Percentiles rank a stretch among this genome's conserved stretches.
phyloP scores from a whole-genome alignment of 2,888 invertebrate species.

The Drosophila stalkeri region DNA sequence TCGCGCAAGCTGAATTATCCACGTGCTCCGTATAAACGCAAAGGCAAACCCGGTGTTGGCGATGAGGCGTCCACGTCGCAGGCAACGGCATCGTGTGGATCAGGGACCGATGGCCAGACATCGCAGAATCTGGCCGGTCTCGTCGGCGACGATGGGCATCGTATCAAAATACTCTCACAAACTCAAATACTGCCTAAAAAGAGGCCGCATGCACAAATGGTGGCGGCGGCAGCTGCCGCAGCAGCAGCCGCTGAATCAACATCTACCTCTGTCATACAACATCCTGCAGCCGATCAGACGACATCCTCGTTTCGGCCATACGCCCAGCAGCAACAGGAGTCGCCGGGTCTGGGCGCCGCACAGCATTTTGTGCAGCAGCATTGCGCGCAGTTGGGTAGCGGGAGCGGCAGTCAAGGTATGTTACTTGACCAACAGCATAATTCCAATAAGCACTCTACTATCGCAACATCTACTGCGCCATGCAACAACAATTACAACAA shows the following conservation, averaged over 20 bases:
- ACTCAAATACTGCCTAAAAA: conserved; percentile 85
- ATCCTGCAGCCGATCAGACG: conserved; percentile 68
- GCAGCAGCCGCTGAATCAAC: conserved; percentile 83
- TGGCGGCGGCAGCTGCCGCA: conserved; percentile 83
- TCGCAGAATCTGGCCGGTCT: conserved; percentile 57
- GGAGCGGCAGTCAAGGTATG: conserved; percentile 83
- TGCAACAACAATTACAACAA: conserved; percentile 78
- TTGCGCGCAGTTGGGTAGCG: conserved; percentile 77
- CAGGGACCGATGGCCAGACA: conserved; percentile 46
- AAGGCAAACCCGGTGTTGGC: conserved; percentile 58
- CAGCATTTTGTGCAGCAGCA: conserved; percentile 80
- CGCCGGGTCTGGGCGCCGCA: conserved; percentile 46
- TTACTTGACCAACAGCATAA: conserved; percentile 84
- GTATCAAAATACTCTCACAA: conserved; percentile 84
- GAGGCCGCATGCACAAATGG: conserved; percentile 85
- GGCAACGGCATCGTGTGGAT: conserved; percentile 32
- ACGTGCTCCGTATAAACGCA: conserved; percentile 74
- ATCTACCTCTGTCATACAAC: conserved; percentile 82
- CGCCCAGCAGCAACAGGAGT: conserved; percentile 75
- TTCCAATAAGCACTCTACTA: conserved; percentile 82
- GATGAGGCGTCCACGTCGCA: conserved; percentile 70
- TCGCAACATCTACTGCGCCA: conserved; percentile 75
- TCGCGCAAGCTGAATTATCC: conserved; percentile 83
- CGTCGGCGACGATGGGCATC: conserved; percentile 83
- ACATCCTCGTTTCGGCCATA: conserved; percentile 81